Evolutionary conservation across 2,888 invertebrate species (phyloP).

Genomic region (Drosophila bunnanda): DNA sequence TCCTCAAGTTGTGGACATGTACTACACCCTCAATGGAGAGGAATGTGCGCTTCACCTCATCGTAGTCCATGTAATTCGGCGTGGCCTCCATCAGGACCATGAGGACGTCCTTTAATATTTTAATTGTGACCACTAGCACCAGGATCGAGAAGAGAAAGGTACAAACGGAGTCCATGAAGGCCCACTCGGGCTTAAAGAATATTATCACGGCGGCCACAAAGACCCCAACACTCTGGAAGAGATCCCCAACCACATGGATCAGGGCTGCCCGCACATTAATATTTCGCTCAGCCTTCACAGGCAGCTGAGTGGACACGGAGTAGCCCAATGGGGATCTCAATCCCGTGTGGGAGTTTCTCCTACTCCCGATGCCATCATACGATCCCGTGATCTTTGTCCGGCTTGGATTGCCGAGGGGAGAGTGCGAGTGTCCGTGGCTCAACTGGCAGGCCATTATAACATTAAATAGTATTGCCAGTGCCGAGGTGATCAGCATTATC

Average conservation of each 20-base stretch:
- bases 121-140: conserved; percentile 55
- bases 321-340: background rate
- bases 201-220: conserved; percentile 66
- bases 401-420: background rate
- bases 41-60: conserved; percentile 58
- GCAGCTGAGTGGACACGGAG: conserved; percentile 41
- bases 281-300: conserved; percentile 35
- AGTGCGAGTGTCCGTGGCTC: conserved; percentile 46
- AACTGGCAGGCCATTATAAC: conserved; percentile 86
- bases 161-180: conserved; percentile 66
- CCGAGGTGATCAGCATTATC: conserved; percentile 96
- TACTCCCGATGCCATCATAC: background rate
- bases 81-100: conserved; percentile 73
- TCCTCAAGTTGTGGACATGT: conserved; percentile 71
- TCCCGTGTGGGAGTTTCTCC: background rate
- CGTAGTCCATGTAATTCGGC: conserved; percentile 66
- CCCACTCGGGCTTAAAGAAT: conserved; percentile 62
- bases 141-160: conserved; percentile 68
- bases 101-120: conserved; percentile 63
- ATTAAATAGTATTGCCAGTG: conserved; percentile 95
- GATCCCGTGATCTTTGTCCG: background rate
- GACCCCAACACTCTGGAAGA: conserved; percentile 67
- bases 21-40: conserved; percentile 63
- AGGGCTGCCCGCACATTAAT: conserved; percentile 69
- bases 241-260: conserved; percentile 70